Conservation (phyloP, 2,797 vertebrate genomes). For the Siniperca undulata region DNA sequence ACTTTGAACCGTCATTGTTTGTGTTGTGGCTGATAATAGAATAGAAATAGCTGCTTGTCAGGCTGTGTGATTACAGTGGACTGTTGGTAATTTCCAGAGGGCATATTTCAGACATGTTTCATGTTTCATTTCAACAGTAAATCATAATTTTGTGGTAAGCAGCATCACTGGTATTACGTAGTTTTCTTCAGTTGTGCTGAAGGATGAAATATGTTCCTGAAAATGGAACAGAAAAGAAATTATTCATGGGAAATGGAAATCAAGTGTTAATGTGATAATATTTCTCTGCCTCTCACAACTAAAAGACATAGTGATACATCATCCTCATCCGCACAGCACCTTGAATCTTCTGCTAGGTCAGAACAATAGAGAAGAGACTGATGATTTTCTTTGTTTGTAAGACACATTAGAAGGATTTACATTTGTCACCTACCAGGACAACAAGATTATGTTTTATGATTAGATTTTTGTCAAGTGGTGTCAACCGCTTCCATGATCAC, state of each 20-base stretch:
- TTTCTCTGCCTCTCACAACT: conserved; percentile 75
- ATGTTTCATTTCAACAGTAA: conserved; percentile 66
- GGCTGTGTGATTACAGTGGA: conserved; percentile 60
- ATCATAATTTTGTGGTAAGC: conserved; percentile 68
- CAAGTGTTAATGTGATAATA: conserved; percentile 83
- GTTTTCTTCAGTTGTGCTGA: conserved; percentile 58
- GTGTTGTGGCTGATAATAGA: conserved; percentile 63
- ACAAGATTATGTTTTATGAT: conserved; percentile 67
- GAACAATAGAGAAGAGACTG: conserved; percentile 51
- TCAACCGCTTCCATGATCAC: conserved; percentile 45
- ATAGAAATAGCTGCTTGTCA: conserved; percentile 71
- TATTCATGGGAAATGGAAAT: conserved; percentile 83
- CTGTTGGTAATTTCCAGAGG: conserved; percentile 47
- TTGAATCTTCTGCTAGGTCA: conserved; percentile 55
- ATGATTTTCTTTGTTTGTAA: conserved; percentile 63
- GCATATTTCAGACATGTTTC: conserved; percentile 64
- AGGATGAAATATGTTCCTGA: conserved; percentile 74
- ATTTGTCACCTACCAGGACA: conserved; percentile 61
- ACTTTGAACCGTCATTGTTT: conserved; percentile 58
- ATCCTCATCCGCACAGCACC: conserved; percentile 58
- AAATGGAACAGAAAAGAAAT: conserved; percentile 77
- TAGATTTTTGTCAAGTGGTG: conserved; percentile 55
- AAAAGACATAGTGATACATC: conserved; percentile 73
- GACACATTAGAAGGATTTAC: conserved; percentile 54
- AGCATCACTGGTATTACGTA: conserved; percentile 56